These are phyloP conservation scores for Leucania comma DNA, from an alignment of 2,888 invertebrate species.

Conservation along the genomic window DNA sequence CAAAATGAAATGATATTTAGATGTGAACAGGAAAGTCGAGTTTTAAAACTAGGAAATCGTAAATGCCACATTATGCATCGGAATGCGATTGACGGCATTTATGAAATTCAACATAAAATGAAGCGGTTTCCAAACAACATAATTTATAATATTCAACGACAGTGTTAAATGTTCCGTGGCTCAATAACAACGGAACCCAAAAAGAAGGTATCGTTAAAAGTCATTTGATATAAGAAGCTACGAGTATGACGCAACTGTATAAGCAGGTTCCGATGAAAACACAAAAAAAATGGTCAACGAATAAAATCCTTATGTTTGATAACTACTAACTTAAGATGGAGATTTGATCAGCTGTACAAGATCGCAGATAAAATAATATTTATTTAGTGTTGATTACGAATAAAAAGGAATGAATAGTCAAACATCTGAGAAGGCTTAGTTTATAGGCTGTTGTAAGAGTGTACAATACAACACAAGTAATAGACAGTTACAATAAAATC, in stretches of 20 bases:
- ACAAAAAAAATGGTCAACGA: constrained; percentile 37
- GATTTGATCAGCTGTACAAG: constrained; percentile 33
- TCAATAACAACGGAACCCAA: constrained; percentile 48
- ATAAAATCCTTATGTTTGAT: constrained; percentile 40
- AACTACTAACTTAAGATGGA: constrained; percentile 4
- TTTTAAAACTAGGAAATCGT: background rate
- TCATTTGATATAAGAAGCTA: constrained; percentile 37
- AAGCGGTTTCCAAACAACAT: background rate
- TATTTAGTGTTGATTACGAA: constrained; percentile 16
- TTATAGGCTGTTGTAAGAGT: background rate
- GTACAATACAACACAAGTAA: background rate
- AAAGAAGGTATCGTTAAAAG: constrained; percentile 40
- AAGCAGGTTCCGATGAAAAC: constrained; percentile 37
- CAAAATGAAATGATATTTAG: background rate
- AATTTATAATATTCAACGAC: constrained; percentile 13
- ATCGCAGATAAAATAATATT: constrained; percentile 30
- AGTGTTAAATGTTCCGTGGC: no score
- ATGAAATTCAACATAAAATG: constrained; percentile 10
- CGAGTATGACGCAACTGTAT: constrained; percentile 53
- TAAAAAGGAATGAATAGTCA: background rate
- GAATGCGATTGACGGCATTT: background rate
- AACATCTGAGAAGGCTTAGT: background rate
- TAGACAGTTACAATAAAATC: constrained; percentile 17
- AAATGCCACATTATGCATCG: background rate
- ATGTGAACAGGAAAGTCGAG: background rate